Evolutionary conservation across 2,888 invertebrate genomes (phyloP), one percentile per base, ranked within the genome.

Genomic region (Dasypogon diadema): DNA sequence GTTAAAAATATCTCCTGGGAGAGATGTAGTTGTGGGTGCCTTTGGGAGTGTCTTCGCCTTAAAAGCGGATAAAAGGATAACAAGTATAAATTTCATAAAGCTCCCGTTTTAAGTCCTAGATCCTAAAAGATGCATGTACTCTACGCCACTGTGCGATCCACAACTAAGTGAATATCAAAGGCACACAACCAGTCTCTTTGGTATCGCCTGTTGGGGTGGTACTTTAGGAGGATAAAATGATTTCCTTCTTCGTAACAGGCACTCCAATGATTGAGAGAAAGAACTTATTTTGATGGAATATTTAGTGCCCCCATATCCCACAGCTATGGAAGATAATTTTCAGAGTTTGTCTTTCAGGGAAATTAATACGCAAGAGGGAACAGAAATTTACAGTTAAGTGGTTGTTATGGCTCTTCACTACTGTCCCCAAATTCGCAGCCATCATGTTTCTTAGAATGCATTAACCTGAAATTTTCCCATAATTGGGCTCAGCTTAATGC

Each of bases 331-430:
- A n/a, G n/a, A 48, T 48, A 51, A 51, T 51, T 51, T 51, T 21
- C 4, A 3, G 51, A 21, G 51, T 18, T 51, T 51, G 48, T 65
- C 65, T 65, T 65, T 65, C 26, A 65, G 46, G 48, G 24, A 48
- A 46, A 65, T 65, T 65, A 65, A 37, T 26, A 65, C 65, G 65
- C 24, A 46, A 65, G 8, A 65, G 46, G 37, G 65, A 48, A 46
- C 65, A 65, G 8, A 65, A 22, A n/a, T 30, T 16, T 10, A 12
- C 8, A 21, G 8, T n/a, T 21, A 14, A 21, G 18, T 51, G 51
- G 6, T n/a, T n/a, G n/a, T n/a, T n/a, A n/a, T n/a, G n/a, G n/a
- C n/a, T n/a, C n/a, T n/a, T n/a, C n/a, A n/a, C 3, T 30, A 30
- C 8, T 30, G 30, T 8, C 30, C 4, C 30, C 30, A 30, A 5